Evolutionary conservation across 2,113 vertebrate genomes (phyloP).

Genomic region (Amblyopsis rosae): DNA sequence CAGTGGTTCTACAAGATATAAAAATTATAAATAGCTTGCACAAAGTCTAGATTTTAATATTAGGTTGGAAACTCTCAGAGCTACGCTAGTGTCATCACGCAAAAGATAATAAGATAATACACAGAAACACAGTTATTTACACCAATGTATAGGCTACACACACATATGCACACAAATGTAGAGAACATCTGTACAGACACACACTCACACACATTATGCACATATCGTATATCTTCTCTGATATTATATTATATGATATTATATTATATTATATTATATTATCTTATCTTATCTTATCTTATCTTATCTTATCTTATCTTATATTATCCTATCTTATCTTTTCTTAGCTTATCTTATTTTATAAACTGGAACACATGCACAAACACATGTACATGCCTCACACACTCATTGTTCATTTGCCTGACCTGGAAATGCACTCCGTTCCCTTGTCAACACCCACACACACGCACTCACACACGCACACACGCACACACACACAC

Average conservation of each 20-base stretch:
- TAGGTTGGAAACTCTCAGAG: too few relatives aligned
- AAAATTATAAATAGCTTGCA: too few relatives aligned
- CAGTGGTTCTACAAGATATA: too few relatives aligned
- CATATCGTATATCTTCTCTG: too few relatives aligned
- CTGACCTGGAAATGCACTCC: background rate
- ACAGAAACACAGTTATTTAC: background rate
- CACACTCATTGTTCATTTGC: background rate
- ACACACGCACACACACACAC: slow-evolving; percentile 3
- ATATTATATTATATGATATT: too few relatives aligned
- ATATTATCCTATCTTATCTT: too few relatives aligned
- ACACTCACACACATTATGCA: background rate
- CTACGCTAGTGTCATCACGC: too few relatives aligned
- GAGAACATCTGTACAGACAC: background rate
- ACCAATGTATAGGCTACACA: background rate
- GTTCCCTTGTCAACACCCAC: too few relatives aligned
- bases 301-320: background rate
- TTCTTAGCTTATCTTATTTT: too few relatives aligned
- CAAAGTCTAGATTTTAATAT: too few relatives aligned
- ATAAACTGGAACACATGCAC: slow-evolving; percentile 21
- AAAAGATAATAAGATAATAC: background rate
- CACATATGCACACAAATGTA: background rate
- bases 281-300: too few relatives aligned
- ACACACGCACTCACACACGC: slow-evolving; percentile 17
- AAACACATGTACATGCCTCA: slow-evolving; percentile 8
- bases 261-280: too few relatives aligned